Base-by-base conservation (phyloP, 1,140 invertebrate species). In the Aphidius ervi region DNA sequence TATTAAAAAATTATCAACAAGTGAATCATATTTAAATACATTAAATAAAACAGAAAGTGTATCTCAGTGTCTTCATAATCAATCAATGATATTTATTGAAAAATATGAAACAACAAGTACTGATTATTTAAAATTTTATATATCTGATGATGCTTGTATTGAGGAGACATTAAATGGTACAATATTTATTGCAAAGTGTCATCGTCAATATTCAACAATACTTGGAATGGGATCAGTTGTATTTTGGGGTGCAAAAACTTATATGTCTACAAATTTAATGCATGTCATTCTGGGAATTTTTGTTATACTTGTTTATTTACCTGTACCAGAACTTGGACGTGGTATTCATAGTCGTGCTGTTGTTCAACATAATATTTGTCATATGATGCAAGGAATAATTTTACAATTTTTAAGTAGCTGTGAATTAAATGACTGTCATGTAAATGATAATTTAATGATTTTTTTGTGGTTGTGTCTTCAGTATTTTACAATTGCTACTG, bases 231-330 rank as follows among this genome's bases (percentile, higher is more conserved):
- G 62, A 5, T 60, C 63, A 0, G 65, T 72, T 0, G 62, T 65
- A 5, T 74, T 75, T 63, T 76, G 70, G 72, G 74, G 74, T 10
- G 67, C 71, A 2, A 61, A 72, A 48, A 74, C 73, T 0, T 75
- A 75, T 61, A 74, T 76, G 73, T 52, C 63, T 37, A 68, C 69
- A 9, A 78, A 75, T 47, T 65, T 74, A 3, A 68, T 67, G 3
- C 73, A 78, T 45, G 65, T 73, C 3, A 62, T 74, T 6, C 46
- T 74, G 4, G 74, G 73, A 56, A 63, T 64, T 1, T 61, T 74
- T 46, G 68, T 75, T 5, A 64, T 77, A 0, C 43, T 67, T 4
- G 65, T 72, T 4, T 76, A 78, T 40, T 63, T 68, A 20, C 68
- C 66, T 3, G 59, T 74, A 3, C 69, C 69, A 10, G 65, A 70